Conservation (phyloP, 2,797 vertebrate species). For the Pristis pectinata region DNA sequence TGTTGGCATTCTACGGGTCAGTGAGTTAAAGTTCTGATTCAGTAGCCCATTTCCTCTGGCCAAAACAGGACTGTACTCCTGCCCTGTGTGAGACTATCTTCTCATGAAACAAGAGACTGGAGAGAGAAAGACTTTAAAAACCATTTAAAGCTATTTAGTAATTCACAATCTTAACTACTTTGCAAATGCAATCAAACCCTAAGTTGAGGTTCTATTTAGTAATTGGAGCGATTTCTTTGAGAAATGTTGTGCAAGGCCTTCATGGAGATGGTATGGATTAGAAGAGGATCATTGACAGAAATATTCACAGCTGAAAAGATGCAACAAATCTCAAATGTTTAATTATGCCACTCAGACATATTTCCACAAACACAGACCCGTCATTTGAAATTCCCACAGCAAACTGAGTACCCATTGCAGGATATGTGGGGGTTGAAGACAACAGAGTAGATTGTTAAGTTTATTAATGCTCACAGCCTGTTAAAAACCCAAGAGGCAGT, state of each 20-base stretch:
- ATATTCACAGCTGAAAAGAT: background rate
- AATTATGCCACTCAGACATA: background rate
- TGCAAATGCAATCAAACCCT: background rate
- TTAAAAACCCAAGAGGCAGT: background rate
- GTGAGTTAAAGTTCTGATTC: background rate
- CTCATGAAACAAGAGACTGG: background rate
- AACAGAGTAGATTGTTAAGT: background rate
- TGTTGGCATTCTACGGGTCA: background rate
- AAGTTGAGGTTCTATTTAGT: background rate
- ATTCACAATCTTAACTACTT: background rate
- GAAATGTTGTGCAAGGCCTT: background rate
- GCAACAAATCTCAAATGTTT: background rate
- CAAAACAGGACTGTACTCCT: background rate
- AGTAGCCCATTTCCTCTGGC: too few relatives aligned
- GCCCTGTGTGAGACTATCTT: too few relatives aligned
- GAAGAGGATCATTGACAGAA: background rate
- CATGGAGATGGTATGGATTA: background rate
- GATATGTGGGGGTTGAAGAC: background rate
- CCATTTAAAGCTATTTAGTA: background rate
- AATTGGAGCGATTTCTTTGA: background rate
- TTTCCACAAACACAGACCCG: too few relatives aligned
- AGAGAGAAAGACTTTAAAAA: background rate
- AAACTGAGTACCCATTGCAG: background rate
- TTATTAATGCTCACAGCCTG: slow-evolving; percentile 2
- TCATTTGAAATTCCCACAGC: background rate